A percentile compares a stretch with the other conserved stretches of the same genome.
These are phyloP conservation scores for Hyalella azteca DNA, from an alignment of 2,888 invertebrate genomes.

Conservation along the genomic window DNA sequence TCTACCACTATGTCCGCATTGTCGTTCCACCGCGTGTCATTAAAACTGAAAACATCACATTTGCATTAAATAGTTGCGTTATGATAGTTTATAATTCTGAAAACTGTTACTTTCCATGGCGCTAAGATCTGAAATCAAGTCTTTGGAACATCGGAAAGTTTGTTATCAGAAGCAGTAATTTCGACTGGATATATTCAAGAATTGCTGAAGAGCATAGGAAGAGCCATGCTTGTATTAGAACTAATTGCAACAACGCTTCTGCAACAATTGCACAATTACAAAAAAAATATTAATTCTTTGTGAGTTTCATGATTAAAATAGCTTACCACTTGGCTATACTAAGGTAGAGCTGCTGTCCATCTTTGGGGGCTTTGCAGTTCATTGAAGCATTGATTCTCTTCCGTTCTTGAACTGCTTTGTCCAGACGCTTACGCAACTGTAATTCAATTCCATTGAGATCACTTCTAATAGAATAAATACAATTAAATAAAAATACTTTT, in stretches of 20 bases:
- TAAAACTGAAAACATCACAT: not conserved
- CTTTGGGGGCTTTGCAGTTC: not conserved
- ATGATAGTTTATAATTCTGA: not conserved
- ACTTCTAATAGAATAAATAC: not conserved
- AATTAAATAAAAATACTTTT: not conserved
- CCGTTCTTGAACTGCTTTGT: conserved; percentile 1
- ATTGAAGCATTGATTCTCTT: conserved; percentile 1
- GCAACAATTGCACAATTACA: not conserved
- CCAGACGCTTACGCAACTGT: conserved; percentile 12
- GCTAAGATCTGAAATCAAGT: not conserved
- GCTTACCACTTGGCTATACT: conserved; percentile 24
- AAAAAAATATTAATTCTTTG: not conserved
- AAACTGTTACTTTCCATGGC: not conserved
- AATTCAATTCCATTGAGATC: not conserved
- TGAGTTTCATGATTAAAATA: not conserved
- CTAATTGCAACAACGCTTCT: not conserved
- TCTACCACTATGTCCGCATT: conserved; percentile 8
- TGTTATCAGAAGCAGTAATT: not conserved
- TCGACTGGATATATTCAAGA: not conserved
- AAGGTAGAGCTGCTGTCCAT: conserved; percentile 15
- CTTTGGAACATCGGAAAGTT: not conserved
- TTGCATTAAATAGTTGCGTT: not conserved
- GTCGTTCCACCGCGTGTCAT: conserved; percentile 11
- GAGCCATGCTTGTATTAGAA: not conserved
- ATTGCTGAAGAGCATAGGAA: not conserved